Base-by-base conservation (phyloP, 1,140 invertebrate species). In the Cydia strobilella region DNA sequence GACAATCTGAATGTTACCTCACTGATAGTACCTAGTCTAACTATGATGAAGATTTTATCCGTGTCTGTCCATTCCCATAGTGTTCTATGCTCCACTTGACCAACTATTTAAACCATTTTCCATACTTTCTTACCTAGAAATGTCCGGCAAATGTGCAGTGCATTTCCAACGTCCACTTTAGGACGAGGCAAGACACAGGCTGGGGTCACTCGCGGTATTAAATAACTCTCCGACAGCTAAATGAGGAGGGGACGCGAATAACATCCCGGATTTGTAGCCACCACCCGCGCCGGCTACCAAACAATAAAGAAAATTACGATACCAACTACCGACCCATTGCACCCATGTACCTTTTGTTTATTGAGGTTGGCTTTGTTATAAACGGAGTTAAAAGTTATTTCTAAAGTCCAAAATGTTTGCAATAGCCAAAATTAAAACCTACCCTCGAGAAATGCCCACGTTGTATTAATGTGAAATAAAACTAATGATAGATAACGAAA, bases 161-260 rank as follows among this genome's bases (percentile, higher is more conserved):
- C 84, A 89, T 87, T 87, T 86, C 82, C 83, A 79, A 80, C 78
- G 76, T 80, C 72, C 79, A 77, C 77, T 69, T 69, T 69, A 51
- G 71, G 79, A 79, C 79, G 78, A 83, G 75, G 65, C 65, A 81
- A 82, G 72, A 77, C 83, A 75, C 77, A 72, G 78, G 74, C 75
- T 77, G 84, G 88, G 90, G 89, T 90, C 88, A 90, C 82, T 88
- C 84, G 83, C 79, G 84, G 87, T 90, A 92, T 92, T 90, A 91
- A 91, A 92, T 91, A 92, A 89, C 90, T 91, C 84, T 89, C 82
- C 85, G 88, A 90, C 88, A 86, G 84, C 89, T 86, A 90, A 90
- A 91, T 92, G 88, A 91, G 85, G 86, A 86, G 87, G 86, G 88
- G 90, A 89, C 81, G 80, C 79, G 80, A 76, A 76, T 81, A 82